phyloP scores from a whole-genome alignment of 2,797 vertebrate species.

The Salmo trutta region DNA sequence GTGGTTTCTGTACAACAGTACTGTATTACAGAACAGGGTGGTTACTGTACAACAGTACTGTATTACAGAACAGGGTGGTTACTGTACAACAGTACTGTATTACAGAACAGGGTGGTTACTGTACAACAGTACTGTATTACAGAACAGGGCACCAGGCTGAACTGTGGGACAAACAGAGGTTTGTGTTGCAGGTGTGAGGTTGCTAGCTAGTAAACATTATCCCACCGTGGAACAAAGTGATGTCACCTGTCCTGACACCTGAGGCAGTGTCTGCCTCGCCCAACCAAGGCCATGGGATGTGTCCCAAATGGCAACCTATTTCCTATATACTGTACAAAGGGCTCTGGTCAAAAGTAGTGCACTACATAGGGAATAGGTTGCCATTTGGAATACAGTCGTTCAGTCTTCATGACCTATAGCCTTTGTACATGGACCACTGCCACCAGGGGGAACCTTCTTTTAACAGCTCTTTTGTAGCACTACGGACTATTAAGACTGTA shows the following conservation, averaged over 20 bases:
- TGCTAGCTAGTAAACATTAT: background rate
- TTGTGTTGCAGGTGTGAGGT: background rate
- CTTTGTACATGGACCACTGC: slow-evolving; percentile 70
- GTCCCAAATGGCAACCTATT: background rate
- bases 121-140: no score
- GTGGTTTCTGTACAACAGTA: no score
- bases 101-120: no score
- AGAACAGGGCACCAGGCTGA: no score
- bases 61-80: no score
- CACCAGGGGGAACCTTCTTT: slow-evolving; percentile 41
- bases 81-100: no score
- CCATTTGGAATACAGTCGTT: background rate
- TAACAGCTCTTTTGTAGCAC: slow-evolving; percentile 67
- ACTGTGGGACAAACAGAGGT: no score
- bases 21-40: no score
- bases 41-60: no score
- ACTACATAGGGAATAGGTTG: background rate
- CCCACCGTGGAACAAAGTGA: background rate
- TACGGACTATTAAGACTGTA: slow-evolving; percentile 32
- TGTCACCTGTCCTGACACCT: no score
- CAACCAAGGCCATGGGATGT: no score
- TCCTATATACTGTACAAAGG: background rate
- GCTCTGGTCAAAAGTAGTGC: background rate
- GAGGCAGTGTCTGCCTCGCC: no score
- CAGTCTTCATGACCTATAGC: slow-evolving; percentile 36